Percentiles rank a stretch among this genome's conserved stretches.
These are phyloP conservation scores for Lasioglossum pauxillum DNA, from an alignment of 2,888 invertebrate genomes.

Conservation along the genomic window DNA sequence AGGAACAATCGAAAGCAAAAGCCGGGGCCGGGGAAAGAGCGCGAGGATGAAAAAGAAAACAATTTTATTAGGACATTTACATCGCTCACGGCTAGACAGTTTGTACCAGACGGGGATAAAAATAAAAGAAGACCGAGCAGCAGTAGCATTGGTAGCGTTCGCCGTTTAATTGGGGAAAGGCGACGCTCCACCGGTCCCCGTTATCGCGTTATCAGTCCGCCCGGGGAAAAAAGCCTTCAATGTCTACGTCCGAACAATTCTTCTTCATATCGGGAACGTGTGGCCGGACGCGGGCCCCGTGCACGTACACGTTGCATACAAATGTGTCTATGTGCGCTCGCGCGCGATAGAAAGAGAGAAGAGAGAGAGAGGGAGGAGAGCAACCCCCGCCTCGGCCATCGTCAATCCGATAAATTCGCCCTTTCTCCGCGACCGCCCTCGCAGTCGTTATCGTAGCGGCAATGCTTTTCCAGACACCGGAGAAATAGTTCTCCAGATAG, in stretches of 20 bases:
- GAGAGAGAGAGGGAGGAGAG: not conserved
- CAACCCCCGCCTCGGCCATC: conserved; percentile 63
- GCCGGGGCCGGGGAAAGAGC: not conserved
- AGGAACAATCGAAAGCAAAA: conserved; percentile 11
- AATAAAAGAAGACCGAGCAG: not conserved
- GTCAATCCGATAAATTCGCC: conserved; percentile 74
- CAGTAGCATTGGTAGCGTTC: conserved; percentile 25
- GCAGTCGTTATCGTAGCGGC: conserved; percentile 72
- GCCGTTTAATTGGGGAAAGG: conserved; percentile 45
- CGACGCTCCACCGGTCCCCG: conserved; percentile 22
- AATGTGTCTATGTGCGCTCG: conserved; percentile 51
- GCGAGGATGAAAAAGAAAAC: conserved; percentile 8
- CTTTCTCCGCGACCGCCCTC: conserved; percentile 68
- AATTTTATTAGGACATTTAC: conserved; percentile 17
- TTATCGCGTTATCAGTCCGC: conserved; percentile 50
- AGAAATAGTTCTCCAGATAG: conserved; percentile 75
- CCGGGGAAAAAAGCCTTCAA: conserved; percentile 47
- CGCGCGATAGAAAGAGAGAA: not conserved
- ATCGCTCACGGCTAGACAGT: conserved; percentile 22
- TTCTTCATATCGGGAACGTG: conserved; percentile 50
- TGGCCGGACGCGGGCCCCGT: conserved; percentile 28
- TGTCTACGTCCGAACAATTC: conserved; percentile 54
- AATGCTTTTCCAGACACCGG: conserved; percentile 75
- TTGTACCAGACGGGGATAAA: conserved; percentile 26
- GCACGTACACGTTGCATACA: conserved; percentile 46